Percentiles rank a stretch among this genome's conserved stretches.
These are phyloP conservation scores for Sinodicranocentrus sp. DNA, from an alignment of 2,888 invertebrate genomes.

Conservation along the genomic window DNA sequence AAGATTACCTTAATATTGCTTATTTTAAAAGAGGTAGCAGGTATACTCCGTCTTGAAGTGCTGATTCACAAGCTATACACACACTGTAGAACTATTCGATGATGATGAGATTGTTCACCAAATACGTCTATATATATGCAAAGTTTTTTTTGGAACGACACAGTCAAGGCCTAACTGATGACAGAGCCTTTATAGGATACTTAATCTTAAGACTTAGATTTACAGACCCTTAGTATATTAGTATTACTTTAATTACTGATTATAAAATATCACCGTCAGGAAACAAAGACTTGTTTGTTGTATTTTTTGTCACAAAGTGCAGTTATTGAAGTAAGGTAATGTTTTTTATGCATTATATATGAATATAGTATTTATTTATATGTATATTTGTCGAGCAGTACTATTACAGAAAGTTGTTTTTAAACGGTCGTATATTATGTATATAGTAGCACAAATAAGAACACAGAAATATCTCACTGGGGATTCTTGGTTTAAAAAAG, in stretches of 20 bases:
- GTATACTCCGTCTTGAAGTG: conserved; percentile 46
- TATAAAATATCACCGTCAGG: conserved; percentile 66
- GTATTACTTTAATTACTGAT: conserved; percentile 54
- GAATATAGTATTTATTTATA: conserved; percentile 10
- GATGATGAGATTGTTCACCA: background rate
- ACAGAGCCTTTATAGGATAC: conserved; percentile 44
- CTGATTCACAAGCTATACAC: conserved; percentile 22
- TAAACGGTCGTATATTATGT: conserved; percentile 36
- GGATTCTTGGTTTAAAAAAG: conserved; percentile 63
- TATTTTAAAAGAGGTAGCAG: conserved; percentile 56
- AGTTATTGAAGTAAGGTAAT: conserved; percentile 29
- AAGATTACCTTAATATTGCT: conserved; percentile 60
- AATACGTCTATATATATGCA: conserved; percentile 45
- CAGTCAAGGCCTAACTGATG: conserved; percentile 34
- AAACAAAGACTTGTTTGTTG: conserved; percentile 63
- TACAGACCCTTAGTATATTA: conserved; percentile 9
- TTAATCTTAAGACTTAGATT: conserved; percentile 49
- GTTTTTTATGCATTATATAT: conserved; percentile 19
- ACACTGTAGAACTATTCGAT: conserved; percentile 22
- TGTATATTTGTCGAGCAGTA: conserved; percentile 27
- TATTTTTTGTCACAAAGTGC: conserved; percentile 56
- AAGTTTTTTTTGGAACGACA: conserved; percentile 51
- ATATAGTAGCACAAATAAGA: conserved; percentile 68
- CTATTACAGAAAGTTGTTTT: conserved; percentile 32
- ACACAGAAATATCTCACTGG: conserved; percentile 72